Evolutionary conservation across 2,797 vertebrate species (phyloP).

Genomic region (Rhinichthys osculus): DNA sequence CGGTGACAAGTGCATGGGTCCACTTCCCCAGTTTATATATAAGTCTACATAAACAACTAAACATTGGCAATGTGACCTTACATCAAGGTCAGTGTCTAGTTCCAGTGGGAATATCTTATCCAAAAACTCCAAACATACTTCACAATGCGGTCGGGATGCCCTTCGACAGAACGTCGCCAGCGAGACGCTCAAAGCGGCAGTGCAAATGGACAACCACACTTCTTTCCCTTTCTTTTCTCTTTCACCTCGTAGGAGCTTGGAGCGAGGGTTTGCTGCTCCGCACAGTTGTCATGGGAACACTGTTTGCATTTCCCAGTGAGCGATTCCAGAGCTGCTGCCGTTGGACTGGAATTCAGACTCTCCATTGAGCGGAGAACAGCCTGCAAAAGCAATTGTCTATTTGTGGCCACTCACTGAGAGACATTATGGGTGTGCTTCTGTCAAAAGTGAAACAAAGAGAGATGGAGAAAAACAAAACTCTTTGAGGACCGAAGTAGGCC

Average conservation of each 20-base stretch:
- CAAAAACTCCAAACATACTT: slow-evolving; percentile 47
- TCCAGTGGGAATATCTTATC: slow-evolving; percentile 26
- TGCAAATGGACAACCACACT: slow-evolving; percentile 43
- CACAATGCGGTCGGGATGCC: slow-evolving; percentile 36
- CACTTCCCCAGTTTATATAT: slow-evolving; percentile 21
- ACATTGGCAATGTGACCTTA: slow-evolving; percentile 5
- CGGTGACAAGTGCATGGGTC: background rate
- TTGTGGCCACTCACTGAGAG: slow-evolving; percentile 66
- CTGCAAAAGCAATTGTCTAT: slow-evolving; percentile 74
- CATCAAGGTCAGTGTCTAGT: slow-evolving; percentile 10
- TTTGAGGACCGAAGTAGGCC: background rate
- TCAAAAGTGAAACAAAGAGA: slow-evolving; percentile 66
- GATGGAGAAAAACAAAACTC: slow-evolving; percentile 46
- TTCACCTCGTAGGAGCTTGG: slow-evolving; percentile 57
- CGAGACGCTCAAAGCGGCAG: slow-evolving; percentile 26
- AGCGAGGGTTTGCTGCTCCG: slow-evolving; percentile 70
- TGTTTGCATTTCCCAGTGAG: slow-evolving; percentile 86
- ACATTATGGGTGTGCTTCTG: slow-evolving; percentile 72
- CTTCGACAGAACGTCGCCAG: slow-evolving; percentile 41
- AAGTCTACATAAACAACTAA: slow-evolving; percentile 8
- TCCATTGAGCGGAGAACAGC: slow-evolving; percentile 69
- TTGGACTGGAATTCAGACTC: slow-evolving; percentile 79
- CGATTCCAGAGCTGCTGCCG: slow-evolving; percentile 71
- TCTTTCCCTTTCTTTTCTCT: slow-evolving; percentile 53
- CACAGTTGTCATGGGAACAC: slow-evolving; percentile 79